A percentile compares a stretch with the other conserved stretches of the same genome.
phyloP scores from a whole-genome alignment of 2,888 invertebrate species.

The Operophtera brumata region DNA sequence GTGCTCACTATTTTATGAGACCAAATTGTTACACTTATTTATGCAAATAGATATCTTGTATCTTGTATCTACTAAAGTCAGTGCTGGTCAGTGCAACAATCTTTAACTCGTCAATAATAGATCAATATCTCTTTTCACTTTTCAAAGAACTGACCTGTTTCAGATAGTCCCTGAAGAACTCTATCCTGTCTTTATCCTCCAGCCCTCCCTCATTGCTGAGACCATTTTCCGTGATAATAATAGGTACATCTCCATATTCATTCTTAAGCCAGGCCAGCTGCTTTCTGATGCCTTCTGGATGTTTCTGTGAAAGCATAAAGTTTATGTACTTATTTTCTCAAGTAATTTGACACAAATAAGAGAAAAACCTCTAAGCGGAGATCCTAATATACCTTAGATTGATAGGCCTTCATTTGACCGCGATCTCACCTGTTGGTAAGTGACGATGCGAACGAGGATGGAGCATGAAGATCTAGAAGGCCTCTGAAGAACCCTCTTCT shows the following conservation, averaged over 20 bases:
- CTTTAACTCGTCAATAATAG: no score
- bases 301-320: conserved; percentile 4
- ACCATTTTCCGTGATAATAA: conserved; percentile 61
- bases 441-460: no score
- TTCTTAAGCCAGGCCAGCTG: conserved; percentile 52
- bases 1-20: no score
- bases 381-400: neutral
- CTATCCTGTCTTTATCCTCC: conserved; percentile 12
- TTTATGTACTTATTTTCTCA: neutral
- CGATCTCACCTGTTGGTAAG: no score
- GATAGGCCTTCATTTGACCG: no score
- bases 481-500: no score
- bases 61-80: no score
- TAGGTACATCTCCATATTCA: conserved; percentile 47
- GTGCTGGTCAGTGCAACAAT: no score
- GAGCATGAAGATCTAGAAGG: no score
- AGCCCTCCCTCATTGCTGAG: conserved; percentile 27
- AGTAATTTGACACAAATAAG: neutral
- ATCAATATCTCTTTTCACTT: no score
- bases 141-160: conserved; percentile 30
- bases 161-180: conserved; percentile 20
- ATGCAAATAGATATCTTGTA: no score
- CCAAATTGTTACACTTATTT: no score
- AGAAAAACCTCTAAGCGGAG: neutral
- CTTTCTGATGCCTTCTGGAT: conserved; percentile 22